Evolutionary conservation across 2,888 invertebrate species (phyloP).

Genomic region (Xylota sylvarum): DNA sequence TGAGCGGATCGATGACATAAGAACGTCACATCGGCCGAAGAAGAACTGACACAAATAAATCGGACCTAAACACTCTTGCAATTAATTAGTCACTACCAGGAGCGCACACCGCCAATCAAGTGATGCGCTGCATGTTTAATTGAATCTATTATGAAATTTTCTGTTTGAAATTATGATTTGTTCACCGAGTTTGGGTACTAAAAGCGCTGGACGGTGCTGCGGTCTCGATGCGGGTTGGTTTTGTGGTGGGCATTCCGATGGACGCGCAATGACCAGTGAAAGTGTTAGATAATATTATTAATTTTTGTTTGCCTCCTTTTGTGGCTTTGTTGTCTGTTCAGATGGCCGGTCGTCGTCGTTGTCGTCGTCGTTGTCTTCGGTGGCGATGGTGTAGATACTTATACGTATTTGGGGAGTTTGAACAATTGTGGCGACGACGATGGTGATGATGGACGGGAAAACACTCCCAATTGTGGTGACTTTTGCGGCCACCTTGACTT

Average conservation of each 20-base stretch:
- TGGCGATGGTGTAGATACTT: not conserved
- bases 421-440: not conserved
- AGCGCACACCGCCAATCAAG: constrained; percentile 15
- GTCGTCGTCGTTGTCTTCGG: too few species aligned
- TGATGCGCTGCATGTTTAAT: constrained; percentile 50
- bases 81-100: constrained; percentile 53
- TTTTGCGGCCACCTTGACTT: constrained; percentile 73
- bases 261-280: constrained; percentile 56
- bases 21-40: constrained; percentile 43
- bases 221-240: not conserved
- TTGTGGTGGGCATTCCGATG: constrained; percentile 26
- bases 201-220: too few species aligned
- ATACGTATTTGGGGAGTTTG: constrained; percentile 7
- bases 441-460: constrained; percentile 12
- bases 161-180: constrained; percentile 51
- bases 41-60: constrained; percentile 40
- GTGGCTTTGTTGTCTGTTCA: constrained; percentile 24
- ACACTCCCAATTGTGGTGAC: constrained; percentile 48
- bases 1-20: constrained; percentile 59
- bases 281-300: constrained; percentile 73
- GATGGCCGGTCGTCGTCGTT: not conserved
- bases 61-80: constrained; percentile 1
- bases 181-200: constrained; percentile 42
- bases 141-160: constrained; percentile 38
- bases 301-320: constrained; percentile 48